Evolutionary conservation across 2,888 invertebrate genomes (phyloP).

Genomic region (Herminia tarsipennalis): DNA sequence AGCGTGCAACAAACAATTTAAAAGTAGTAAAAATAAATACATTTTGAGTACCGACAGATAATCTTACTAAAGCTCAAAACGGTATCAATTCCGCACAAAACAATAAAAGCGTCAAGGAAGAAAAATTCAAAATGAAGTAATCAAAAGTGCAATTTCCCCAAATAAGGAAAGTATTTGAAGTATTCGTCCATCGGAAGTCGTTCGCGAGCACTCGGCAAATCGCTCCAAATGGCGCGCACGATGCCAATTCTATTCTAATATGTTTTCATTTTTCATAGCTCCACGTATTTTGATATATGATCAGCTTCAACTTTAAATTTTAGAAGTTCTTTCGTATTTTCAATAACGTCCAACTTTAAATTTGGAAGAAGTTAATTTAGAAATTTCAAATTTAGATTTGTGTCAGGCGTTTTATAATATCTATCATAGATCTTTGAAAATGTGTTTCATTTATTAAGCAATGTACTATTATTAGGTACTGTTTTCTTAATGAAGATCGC

Average conservation of each 20-base stretch:
- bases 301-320: constrained; percentile 29
- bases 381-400: too few relatives aligned
- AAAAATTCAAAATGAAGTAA: constrained; percentile 60
- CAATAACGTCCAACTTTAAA: too few relatives aligned
- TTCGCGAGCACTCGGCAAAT: constrained; percentile 64
- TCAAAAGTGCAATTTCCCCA: constrained; percentile 65
- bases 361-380: too few relatives aligned
- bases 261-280: constrained; percentile 49
- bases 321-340: too few relatives aligned
- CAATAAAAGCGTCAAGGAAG: constrained; percentile 22
- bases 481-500: too few relatives aligned
- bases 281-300: constrained; percentile 42
- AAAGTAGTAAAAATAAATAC: background rate
- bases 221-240: constrained; percentile 58
- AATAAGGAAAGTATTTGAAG: constrained; percentile 65
- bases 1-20: background rate
- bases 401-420: too few relatives aligned
- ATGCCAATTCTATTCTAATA: constrained; percentile 61
- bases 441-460: too few relatives aligned
- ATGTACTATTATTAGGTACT: too few relatives aligned
- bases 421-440: too few relatives aligned
- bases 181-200: constrained; percentile 67
- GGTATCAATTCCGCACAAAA: constrained; percentile 24
- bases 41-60: background rate
- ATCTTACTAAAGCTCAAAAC: constrained; percentile 10